These are phyloP conservation scores for Phrixothrix hirtus DNA, from an alignment of 2,888 invertebrate genomes.

Conservation along the genomic window DNA sequence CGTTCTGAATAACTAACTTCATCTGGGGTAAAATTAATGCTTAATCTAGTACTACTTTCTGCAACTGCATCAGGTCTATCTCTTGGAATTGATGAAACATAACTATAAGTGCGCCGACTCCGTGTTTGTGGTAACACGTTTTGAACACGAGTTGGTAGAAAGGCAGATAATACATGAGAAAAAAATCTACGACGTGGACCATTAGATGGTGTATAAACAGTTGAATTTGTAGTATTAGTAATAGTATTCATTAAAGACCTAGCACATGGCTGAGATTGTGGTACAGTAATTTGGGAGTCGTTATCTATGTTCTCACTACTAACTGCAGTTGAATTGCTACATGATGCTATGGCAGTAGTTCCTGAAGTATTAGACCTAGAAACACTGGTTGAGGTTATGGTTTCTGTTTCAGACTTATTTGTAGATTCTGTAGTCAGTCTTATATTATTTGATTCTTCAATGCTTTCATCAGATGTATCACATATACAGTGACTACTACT, in stretches of 20 bases:
- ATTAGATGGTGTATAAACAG: conserved; percentile 39
- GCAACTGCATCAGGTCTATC: conserved; percentile 12
- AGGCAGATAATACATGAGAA: conserved; percentile 48
- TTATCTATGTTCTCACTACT: background rate
- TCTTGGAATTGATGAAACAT: conserved; percentile 18
- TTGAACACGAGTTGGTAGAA: conserved; percentile 49
- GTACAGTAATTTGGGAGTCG: background rate
- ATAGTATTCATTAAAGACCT: conserved; percentile 27
- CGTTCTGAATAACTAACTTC: conserved; percentile 53
- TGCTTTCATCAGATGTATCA: conserved; percentile 32
- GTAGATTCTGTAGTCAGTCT: conserved; percentile 8
- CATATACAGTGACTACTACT: conserved; percentile 19
- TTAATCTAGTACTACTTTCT: background rate
- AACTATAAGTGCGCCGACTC: conserved; percentile 13
- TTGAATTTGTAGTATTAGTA: conserved; percentile 38
- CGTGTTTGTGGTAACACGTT: conserved; percentile 38
- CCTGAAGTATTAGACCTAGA: too few relatives aligned
- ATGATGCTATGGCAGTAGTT: conserved; percentile 1
- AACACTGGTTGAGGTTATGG: too few relatives aligned
- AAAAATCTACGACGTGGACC: conserved; percentile 43
- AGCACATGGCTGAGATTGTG: conserved; percentile 19
- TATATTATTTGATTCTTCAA: conserved; percentile 7
- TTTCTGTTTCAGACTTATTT: conserved; percentile 1
- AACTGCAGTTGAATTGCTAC: background rate
- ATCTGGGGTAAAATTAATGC: conserved; percentile 36